Evolutionary conservation across 2,797 vertebrate species (phyloP), one percentile per base, ranked within the genome.

Genomic region (Australoheros facetus): DNA sequence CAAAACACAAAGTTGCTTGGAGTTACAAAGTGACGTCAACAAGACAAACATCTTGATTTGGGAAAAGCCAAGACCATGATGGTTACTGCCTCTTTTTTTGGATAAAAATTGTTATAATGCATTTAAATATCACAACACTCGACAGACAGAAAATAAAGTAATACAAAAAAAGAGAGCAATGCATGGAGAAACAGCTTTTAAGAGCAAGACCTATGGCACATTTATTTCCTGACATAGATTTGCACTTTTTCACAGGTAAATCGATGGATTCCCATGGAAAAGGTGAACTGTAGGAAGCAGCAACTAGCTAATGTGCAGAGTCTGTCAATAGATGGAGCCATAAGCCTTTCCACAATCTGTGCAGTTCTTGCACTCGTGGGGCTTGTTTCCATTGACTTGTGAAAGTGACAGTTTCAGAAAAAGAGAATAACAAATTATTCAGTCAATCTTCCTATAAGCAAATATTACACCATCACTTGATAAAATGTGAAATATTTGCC

Each of bases 91-190:
- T 73, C 42, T 21, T 76, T 69, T 56, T 60, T 78, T 71, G 80
- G 89, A 84, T 81, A 87, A 72, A 92, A 91, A 88, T 10, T 51
- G 87, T 85, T 92, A 89, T 88, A 87, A 55, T 84, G 74, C 48
- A 85, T 87, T 87, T 81, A 87, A 90, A 93, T 91, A 90, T 92
- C 89, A 93, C 88, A 94, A 92, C 90, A 94, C 87, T 89, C 79
- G 71, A 84, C 73, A 88, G 73, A 83, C 73, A 88, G 73, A 83
- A 76, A 83, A 85, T 12, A 76, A 79, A 75, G 71, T 74, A 79
- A 82, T 80, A 87, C 66, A 82, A 11, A 85, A 75, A 56, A 23
- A 64, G 3, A 37, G 57, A 87, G 53, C 77, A 82, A 77, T 75
- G 75, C 75, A 83, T 71, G 73, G 80, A 80, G 76, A 78, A 58